phyloP scores from a whole-genome alignment of 2,797 vertebrate genomes.

The Paratrypauchen microcephalus region DNA sequence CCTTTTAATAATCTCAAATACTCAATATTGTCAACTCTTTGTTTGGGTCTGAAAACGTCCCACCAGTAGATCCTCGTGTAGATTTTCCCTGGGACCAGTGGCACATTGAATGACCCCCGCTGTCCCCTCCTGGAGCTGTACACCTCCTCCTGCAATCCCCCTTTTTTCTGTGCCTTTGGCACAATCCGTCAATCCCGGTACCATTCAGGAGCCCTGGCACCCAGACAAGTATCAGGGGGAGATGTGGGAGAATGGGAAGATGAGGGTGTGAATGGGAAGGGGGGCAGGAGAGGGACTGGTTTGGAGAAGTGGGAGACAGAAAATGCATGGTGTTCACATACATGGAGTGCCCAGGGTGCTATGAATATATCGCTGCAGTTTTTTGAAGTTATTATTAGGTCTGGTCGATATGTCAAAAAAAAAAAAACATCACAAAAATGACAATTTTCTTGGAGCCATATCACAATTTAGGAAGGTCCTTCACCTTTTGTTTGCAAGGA shows the following conservation, averaged over 20 bases:
- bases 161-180: constrained; percentile 51
- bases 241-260: constrained; percentile 21
- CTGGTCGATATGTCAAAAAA: not conserved
- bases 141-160: constrained; percentile 48
- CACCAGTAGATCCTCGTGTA: constrained; percentile 49
- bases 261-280: not conserved
- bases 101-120: constrained; percentile 58
- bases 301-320: constrained; percentile 49
- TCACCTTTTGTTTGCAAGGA: too few species aligned
- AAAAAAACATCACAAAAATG: not conserved
- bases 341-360: constrained; percentile 33
- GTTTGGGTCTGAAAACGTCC: constrained; percentile 45
- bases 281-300: constrained; percentile 7
- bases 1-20: not conserved
- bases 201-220: constrained; percentile 65
- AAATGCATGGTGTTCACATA: constrained; percentile 56
- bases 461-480: too few species aligned
- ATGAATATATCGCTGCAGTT: not conserved
- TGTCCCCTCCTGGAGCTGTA: constrained; percentile 41
- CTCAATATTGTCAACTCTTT: constrained; percentile 38
- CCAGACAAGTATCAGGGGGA: constrained; percentile 45
- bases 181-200: constrained; percentile 42
- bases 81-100: constrained; percentile 63
- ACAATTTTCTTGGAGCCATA: not conserved
- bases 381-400: not conserved